Base-by-base conservation (phyloP, 2,113 vertebrate genomes). In the Brachyhypopomus gauderio region DNA sequence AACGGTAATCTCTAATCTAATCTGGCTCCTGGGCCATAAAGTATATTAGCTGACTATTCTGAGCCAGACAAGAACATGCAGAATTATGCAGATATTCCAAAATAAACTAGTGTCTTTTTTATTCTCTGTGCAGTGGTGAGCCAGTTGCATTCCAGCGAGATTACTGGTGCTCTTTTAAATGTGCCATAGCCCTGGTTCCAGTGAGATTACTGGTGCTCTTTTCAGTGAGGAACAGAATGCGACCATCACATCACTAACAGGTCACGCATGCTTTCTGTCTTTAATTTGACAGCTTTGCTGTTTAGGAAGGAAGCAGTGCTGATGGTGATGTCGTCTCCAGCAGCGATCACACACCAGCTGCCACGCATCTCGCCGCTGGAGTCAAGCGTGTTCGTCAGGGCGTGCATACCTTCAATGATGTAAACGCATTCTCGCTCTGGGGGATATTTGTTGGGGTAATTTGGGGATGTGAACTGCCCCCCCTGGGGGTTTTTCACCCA, bases 371-470 rank as follows among this genome's bases (percentile, higher is more conserved):
- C 41, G 41, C 41, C 5, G 41, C 41, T 45, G 41, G 41, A 45
- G 45, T 11, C 0, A 12, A 14, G 12, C 60, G 34, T 58, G 45
- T 14, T 52, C 75, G 20, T 41, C 5, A 36, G 41, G n/a, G 52
- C 2, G 14, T 22, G 12, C 36, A 89, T 92, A 99, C 98, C 98
- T 99, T 99, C 97, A 94, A 99, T 97, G 89, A 99, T 98, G 92
- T 98, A 99, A 92, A 98, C 92, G 73, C 98, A 99, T 90, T 99
- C 98, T 87, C 94, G 94, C 91, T 97, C 95, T 78, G 97, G 96
- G 86, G 97, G 97, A 87, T 99, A 99, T 92, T 98, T 99, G 96
- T 95, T 97, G 83, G 97, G 97, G 80, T 97, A 98, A 88, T 98
- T 99, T 89, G 98, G 97, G 90, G 98, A 99, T 59, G 97, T 99